Conservation (phyloP, 2,797 vertebrate genomes). For the Gastrophryne carolinensis region DNA sequence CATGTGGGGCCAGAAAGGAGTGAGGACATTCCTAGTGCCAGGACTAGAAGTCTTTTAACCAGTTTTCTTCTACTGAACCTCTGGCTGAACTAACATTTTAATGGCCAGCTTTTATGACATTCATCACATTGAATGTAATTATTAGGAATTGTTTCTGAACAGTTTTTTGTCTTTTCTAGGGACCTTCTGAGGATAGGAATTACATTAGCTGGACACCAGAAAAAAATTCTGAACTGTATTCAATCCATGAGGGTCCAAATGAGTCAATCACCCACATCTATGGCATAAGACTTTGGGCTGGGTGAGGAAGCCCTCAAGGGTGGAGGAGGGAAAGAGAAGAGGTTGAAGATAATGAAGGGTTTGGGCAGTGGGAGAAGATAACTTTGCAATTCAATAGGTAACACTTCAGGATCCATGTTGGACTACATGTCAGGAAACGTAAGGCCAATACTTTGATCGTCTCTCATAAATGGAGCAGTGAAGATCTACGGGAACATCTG, state of each 20-base stretch:
- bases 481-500: background rate
- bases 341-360: conserved; percentile 53
- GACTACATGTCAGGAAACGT: background rate
- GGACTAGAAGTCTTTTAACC: too few species aligned
- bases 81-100: too few species aligned
- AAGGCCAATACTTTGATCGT: background rate
- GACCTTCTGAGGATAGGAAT: conserved; percentile 98
- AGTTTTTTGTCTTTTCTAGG: conserved; percentile 68
- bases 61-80: too few species aligned
- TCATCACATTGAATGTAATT: too few species aligned
- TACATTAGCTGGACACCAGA: conserved; percentile 97
- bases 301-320: background rate
- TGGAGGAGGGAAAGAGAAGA: conserved; percentile 55
- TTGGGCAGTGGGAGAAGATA: conserved; percentile 54
- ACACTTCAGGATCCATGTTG: conserved; percentile 48
- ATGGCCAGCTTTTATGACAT: too few species aligned
- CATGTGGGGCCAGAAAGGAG: too few species aligned
- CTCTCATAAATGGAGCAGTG: background rate
- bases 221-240: conserved; percentile 96
- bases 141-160: background rate
- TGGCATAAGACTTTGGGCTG: conserved; percentile 79
- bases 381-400: conserved; percentile 57
- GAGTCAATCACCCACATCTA: conserved; percentile 87
- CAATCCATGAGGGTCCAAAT: conserved; percentile 96
- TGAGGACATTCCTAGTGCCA: too few species aligned